Evolutionary conservation across 2,797 vertebrate species (phyloP), one percentile per base, ranked within the genome.

Genomic region (Epinephelus coioides): DNA sequence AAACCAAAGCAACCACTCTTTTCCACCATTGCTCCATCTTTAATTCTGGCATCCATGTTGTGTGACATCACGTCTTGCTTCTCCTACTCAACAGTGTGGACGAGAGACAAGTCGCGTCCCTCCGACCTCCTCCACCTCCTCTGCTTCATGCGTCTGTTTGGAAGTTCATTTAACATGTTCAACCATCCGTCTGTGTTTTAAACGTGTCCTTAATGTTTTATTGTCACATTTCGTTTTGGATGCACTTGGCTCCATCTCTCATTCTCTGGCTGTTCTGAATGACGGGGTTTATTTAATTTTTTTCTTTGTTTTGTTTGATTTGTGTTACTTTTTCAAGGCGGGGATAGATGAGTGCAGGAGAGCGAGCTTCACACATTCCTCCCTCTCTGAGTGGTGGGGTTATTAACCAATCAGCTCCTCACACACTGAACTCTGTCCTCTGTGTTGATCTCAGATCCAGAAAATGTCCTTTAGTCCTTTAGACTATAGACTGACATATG

Each of bases 21-120:
- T 49, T 34, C 76, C 93, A 94, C 93, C 94, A 88, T 82, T 69
- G 86, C 87, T 82, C 83, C 92, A 95, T 96, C 94, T 92, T 93
- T 90, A 92, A 91, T 96, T 94, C 90, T 87, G 89, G 96, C 97
- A 96, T 97, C 94, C 87, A 44, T 95, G 95, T 95, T 96, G 95
- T 97, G 94, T 92, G 81, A 95, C 94, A 94, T 95, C 93, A 79
- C 47, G 60, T 92, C 77, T 81, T 76, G 84, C 89, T 96, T 96
- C 96, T 97, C 97, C 95, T 92, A 94, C 97, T 96, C 95, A 91
- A 95, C 95, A 93, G 92, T 95, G 95, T 96, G 96, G 95, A 97
- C 93, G 96, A 95, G 96, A 96, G 95, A 95, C 94, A 92, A 94
- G 93, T 87, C 79, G 64, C 64, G 92, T 94, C 94, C 93, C 93